phyloP scores from a whole-genome alignment of 23 tunicate species.

The Clavelina lepadiformis region DNA sequence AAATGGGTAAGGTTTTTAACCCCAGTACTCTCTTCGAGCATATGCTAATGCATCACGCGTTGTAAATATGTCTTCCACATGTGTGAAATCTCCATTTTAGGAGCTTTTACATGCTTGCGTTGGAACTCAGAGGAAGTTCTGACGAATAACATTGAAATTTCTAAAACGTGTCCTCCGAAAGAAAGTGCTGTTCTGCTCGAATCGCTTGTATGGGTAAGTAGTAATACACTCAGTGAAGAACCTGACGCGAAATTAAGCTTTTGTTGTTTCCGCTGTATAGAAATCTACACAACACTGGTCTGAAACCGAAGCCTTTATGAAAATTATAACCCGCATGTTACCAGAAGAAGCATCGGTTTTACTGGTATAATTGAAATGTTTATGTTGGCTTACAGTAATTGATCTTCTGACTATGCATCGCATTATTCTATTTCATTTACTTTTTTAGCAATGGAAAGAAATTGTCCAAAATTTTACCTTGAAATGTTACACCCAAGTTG shows the following conservation, averaged over 20 bases:
- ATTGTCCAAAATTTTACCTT: too few relatives aligned
- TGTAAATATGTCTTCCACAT: too few relatives aligned
- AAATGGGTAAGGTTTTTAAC: too few relatives aligned
- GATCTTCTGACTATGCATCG: neutral
- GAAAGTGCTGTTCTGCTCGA: constrained; percentile 5
- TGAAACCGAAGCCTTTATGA: constrained; percentile 3
- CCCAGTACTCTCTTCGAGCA: too few relatives aligned
- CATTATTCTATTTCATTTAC: neutral
- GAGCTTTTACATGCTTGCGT: constrained; percentile 10
- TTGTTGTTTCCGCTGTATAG: constrained; percentile 1
- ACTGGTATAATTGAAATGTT: neutral
- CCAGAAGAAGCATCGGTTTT: neutral
- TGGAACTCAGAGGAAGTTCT: constrained; percentile 20
- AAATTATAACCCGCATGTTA: neutral
- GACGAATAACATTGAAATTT: neutral
- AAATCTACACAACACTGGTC: constrained; percentile 28
- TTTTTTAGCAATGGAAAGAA: constrained; percentile 1
- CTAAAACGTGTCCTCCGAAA: constrained; percentile 51
- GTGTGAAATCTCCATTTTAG: neutral
- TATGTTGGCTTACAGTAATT: neutral
- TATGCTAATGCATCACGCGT: too few relatives aligned
- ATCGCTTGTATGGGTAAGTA: constrained; percentile 45
- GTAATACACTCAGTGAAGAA: too few relatives aligned
- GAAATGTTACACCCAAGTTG: constrained; percentile 40
- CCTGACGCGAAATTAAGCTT: neutral